Percentiles rank a stretch among this genome's conserved stretches.
Evolutionary conservation across 1,140 invertebrate genomes (phyloP).

Genomic region (Rhopalosiphum padi): DNA sequence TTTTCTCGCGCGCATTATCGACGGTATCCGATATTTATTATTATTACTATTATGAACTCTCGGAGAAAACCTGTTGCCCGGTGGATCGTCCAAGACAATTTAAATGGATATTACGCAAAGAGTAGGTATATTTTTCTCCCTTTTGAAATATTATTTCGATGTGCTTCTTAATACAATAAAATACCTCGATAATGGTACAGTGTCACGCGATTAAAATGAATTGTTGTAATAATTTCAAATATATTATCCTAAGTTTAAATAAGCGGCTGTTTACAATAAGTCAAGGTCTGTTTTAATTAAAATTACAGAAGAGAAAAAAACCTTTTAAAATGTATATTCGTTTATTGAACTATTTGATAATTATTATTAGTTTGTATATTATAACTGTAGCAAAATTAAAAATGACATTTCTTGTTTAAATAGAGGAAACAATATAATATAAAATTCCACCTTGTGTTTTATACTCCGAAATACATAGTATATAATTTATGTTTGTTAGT

Average conservation of each 20-base stretch:
- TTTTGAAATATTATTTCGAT: constrained; percentile 40
- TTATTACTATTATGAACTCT: constrained; percentile 34
- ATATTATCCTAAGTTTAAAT: background rate
- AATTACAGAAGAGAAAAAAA: background rate
- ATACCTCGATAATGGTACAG: constrained; percentile 41
- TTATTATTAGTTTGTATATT: background rate
- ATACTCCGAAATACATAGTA: background rate
- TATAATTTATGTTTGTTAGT: background rate
- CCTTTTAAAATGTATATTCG: background rate
- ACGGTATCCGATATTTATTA: constrained; percentile 52
- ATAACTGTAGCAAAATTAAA: no score
- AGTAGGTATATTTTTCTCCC: background rate
- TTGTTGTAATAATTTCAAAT: background rate
- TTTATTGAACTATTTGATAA: background rate
- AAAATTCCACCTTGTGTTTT: no score
- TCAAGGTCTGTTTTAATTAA: constrained; percentile 30
- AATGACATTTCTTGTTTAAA: no score
- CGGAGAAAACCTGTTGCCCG: constrained; percentile 53
- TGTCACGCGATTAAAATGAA: constrained; percentile 55
- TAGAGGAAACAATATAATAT: no score
- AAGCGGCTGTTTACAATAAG: background rate
- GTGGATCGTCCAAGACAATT: constrained; percentile 40
- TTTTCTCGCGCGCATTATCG: constrained; percentile 37
- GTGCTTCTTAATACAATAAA: constrained; percentile 45
- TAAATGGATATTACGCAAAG: constrained; percentile 45